Conservation (phyloP, 2,797 vertebrate species). For the Sandelia bainsii region DNA sequence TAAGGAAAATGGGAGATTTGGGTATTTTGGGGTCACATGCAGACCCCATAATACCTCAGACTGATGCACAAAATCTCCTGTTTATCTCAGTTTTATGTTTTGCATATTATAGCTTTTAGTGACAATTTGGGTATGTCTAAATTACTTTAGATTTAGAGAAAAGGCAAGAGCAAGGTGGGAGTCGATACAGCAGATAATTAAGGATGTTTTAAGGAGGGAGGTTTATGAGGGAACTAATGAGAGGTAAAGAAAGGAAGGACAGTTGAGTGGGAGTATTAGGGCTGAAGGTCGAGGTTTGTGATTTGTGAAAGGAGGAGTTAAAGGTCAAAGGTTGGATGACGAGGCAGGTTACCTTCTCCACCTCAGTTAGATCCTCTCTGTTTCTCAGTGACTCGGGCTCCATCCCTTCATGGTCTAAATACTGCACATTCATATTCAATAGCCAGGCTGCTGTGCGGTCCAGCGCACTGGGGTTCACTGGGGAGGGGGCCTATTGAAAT, state of each 20-base stretch:
- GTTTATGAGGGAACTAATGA: slow-evolving; percentile 49
- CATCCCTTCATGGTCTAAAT: slow-evolving; percentile 96
- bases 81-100: slow-evolving; percentile 16
- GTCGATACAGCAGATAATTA: slow-evolving; percentile 43
- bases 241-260: slow-evolving; percentile 51
- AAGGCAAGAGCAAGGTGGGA: slow-evolving; percentile 24
- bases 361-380: slow-evolving; percentile 97
- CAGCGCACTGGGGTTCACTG: slow-evolving; percentile 98
- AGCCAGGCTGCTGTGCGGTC: slow-evolving; percentile 99
- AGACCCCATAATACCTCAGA: slow-evolving; percentile 3
- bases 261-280: slow-evolving; percentile 49
- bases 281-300: slow-evolving; percentile 56
- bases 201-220: slow-evolving; percentile 34
- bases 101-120: background rate
- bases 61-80: background rate
- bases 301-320: slow-evolving; percentile 62
- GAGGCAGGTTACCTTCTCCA: slow-evolving; percentile 94
- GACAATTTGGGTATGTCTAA: slow-evolving; percentile 6
- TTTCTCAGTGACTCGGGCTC: slow-evolving; percentile 95
- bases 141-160: slow-evolving; percentile 9
- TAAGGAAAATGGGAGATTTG: slow-evolving; percentile 6
- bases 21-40: slow-evolving; percentile 10
- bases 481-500: slow-evolving; percentile 97
- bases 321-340: slow-evolving; percentile 62
- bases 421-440: slow-evolving; percentile 99